Conservation (phyloP, 1,140 invertebrate genomes). For the Plectus sambesii region DNA sequence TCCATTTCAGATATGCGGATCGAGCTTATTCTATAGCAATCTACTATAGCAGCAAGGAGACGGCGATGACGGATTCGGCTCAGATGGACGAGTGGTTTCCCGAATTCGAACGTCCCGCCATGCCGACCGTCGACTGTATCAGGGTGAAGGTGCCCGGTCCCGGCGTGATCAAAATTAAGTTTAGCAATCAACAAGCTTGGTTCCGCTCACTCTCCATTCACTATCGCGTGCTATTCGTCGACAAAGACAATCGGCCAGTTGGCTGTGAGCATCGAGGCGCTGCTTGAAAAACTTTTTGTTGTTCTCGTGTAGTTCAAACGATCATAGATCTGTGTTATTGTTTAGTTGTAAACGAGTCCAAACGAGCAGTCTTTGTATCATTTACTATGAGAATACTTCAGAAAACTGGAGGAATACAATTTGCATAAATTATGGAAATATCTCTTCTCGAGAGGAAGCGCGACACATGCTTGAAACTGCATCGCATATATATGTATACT, state of each 20-base stretch:
- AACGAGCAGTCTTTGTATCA: too few species aligned
- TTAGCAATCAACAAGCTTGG: conserved; percentile 24
- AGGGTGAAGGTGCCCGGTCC: conserved; percentile 15
- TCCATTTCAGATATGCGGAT: conserved; percentile 20
- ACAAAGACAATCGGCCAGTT: conserved; percentile 12
- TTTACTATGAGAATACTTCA: too few species aligned
- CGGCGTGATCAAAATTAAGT: conserved; percentile 22
- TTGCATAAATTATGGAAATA: too few species aligned
- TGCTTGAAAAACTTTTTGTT: too few species aligned
- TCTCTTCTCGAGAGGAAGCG: too few species aligned
- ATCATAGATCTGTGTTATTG: too few species aligned
- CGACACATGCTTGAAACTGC: too few species aligned
- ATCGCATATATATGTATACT: too few species aligned
- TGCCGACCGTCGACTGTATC: conserved; percentile 24
- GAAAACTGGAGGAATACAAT: too few species aligned
- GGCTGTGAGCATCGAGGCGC: conserved; percentile 4
- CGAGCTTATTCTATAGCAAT: conserved; percentile 24
- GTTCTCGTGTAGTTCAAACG: too few species aligned
- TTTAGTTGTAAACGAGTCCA: too few species aligned
- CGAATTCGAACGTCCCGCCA: conserved; percentile 27
- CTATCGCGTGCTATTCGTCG: conserved; percentile 15
- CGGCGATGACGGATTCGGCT: conserved; percentile 12
- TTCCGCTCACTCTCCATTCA: conserved; percentile 19
- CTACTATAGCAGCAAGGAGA: conserved; percentile 14
- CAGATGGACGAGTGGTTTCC: too few species aligned